Conservation (phyloP, 1,140 invertebrate genomes). For the Drosophila aff. region DNA sequence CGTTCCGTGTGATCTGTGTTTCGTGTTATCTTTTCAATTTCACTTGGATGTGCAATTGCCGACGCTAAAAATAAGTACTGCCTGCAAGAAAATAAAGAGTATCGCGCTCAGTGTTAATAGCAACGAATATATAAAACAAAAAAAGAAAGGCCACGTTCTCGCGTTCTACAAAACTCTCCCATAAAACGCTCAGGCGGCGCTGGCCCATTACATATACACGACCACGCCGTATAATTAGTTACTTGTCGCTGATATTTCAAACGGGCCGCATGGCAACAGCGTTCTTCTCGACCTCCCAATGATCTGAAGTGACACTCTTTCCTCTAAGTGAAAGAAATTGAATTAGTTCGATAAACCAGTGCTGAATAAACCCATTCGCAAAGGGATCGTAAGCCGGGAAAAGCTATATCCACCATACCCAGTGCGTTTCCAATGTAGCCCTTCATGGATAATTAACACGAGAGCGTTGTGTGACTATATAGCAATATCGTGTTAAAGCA, state of each 20-base stretch:
- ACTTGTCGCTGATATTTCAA: conserved; percentile 47
- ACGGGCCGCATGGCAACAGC: conserved; percentile 43
- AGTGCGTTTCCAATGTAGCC: conserved; percentile 78
- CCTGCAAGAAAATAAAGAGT: conserved; percentile 34
- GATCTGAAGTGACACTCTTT: conserved; percentile 25
- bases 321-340: conserved; percentile 6
- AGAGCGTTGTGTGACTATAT: conserved; percentile 79
- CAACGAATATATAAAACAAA: conserved; percentile 1
- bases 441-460: conserved; percentile 78
- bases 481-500: conserved; percentile 72
- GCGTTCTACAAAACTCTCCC: conserved; percentile 42
- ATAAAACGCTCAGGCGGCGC: conserved; percentile 29
- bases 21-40: conserved; percentile 60
- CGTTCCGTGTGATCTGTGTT: conserved; percentile 32
- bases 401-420: conserved; percentile 28
- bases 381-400: conserved; percentile 18
- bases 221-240: conserved; percentile 46
- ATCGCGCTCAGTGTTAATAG: conserved; percentile 33
- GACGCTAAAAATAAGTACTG: conserved; percentile 65
- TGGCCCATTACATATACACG: conserved; percentile 50
- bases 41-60: conserved; percentile 68
- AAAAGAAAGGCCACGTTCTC: conserved; percentile 70
- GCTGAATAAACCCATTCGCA: conserved; percentile 13
- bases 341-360: background rate
- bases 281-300: conserved; percentile 9